phyloP scores from a whole-genome alignment of 2,797 vertebrate species.

The Labeo calbasu region DNA sequence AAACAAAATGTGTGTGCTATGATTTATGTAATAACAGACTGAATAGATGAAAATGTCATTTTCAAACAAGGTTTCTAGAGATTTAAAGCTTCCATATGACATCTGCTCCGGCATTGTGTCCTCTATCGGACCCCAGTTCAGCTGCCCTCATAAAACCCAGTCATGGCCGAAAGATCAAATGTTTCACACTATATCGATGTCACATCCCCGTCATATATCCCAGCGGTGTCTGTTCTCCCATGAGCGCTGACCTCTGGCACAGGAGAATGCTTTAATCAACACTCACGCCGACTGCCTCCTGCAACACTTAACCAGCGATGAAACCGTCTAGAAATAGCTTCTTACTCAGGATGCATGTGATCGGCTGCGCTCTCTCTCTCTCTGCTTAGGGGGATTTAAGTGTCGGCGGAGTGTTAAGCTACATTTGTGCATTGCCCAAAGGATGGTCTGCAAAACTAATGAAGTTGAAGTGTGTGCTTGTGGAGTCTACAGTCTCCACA shows the following conservation, averaged over 20 bases:
- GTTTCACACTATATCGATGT: conserved; percentile 74
- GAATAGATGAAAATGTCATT: neutral
- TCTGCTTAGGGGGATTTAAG: conserved; percentile 37
- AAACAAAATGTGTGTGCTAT: neutral
- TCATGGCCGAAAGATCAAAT: conserved; percentile 66
- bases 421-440: conserved; percentile 15
- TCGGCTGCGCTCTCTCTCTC: neutral
- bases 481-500: neutral
- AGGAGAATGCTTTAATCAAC: conserved; percentile 76
- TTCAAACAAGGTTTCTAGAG: conserved; percentile 27
- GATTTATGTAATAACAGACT: conserved; percentile 10
- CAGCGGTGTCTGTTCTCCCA: conserved; percentile 64
- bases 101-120: conserved; percentile 8
- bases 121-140: conserved; percentile 39
- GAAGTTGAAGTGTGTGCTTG: conserved; percentile 6
- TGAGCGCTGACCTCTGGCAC: conserved; percentile 65
- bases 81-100: conserved; percentile 33
- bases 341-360: conserved; percentile 38
- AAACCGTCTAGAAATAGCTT: conserved; percentile 21
- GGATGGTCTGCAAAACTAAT: conserved; percentile 29
- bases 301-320: conserved; percentile 45
- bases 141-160: conserved; percentile 30
- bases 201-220: conserved; percentile 66
- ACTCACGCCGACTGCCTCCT: conserved; percentile 48
- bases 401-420: conserved; percentile 1